phyloP scores from a whole-genome alignment of 2,797 vertebrate genomes.

The Sebastes diploproa region DNA sequence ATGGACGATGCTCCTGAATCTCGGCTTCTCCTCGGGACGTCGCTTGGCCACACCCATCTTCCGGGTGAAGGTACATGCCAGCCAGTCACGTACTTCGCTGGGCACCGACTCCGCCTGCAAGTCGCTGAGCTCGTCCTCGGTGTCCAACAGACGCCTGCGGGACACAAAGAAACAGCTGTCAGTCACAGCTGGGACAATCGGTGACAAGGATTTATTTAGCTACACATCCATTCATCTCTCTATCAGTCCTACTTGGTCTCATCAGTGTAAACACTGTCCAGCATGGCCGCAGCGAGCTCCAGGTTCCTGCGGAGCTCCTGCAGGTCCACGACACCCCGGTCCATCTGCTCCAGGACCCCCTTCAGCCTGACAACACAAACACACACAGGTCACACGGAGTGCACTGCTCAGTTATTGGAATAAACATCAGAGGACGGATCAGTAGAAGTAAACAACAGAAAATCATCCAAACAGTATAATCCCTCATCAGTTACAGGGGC shows the following conservation, averaged over 20 bases:
- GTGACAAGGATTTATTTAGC: not conserved
- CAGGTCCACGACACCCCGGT: conserved; percentile 92
- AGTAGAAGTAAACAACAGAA: not conserved
- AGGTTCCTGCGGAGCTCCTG: conserved; percentile 94
- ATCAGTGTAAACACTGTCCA: conserved; percentile 96
- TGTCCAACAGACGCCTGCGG: conserved; percentile 91
- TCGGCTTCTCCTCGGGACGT: conserved; percentile 94
- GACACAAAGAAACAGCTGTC: not conserved
- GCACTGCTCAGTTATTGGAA: not conserved
- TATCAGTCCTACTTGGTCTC: conserved; percentile 88
- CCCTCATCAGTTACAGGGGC: not conserved
- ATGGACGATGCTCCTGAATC: conserved; percentile 96
- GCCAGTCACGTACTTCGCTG: conserved; percentile 94
- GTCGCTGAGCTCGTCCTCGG: conserved; percentile 95
- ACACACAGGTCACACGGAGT: not conserved
- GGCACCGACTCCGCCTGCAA: conserved; percentile 94
- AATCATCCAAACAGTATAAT: not conserved
- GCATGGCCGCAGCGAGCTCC: conserved; percentile 93
- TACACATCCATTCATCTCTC: not conserved
- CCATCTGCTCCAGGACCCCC: conserved; percentile 94
- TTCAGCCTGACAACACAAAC: conserved; percentile 84
- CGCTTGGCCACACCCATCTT: conserved; percentile 95
- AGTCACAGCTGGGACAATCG: not conserved
- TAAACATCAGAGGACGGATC: not conserved
- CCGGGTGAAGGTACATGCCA: conserved; percentile 96